These are phyloP conservation scores for Capitulum mitella DNA, from an alignment of 2,888 invertebrate genomes.

Conservation along the genomic window DNA sequence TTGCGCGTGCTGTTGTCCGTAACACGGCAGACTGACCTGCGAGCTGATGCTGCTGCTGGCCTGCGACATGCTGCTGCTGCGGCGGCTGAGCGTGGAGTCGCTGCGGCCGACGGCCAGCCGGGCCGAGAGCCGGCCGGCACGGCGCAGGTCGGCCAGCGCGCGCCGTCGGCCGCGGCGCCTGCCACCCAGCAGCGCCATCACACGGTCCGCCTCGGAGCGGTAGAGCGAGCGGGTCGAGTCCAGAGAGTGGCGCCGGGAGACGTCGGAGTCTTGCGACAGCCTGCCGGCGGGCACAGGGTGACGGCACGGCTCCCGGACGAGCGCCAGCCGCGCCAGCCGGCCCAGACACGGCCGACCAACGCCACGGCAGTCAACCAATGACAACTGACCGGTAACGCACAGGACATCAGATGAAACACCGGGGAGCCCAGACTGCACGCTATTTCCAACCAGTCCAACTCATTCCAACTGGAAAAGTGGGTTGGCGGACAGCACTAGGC, in stretches of 20 bases:
- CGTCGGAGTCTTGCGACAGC: constrained; percentile 70
- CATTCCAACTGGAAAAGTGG: too few species aligned
- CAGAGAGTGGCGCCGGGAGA: constrained; percentile 64
- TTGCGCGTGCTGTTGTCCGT: too few species aligned
- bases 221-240: constrained; percentile 53
- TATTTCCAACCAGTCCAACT: too few species aligned
- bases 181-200: constrained; percentile 23
- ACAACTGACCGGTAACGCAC: too few species aligned
- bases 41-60: constrained; percentile 29
- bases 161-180: constrained; percentile 24
- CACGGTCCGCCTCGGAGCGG: constrained; percentile 34
- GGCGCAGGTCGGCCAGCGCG: constrained; percentile 24
- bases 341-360: too few species aligned
- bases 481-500: too few species aligned
- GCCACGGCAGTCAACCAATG: too few species aligned
- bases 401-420: too few species aligned
- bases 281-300: too few species aligned
- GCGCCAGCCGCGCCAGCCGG: too few species aligned
- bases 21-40: constrained; percentile 17
- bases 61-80: constrained; percentile 35
- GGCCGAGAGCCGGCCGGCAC: constrained; percentile 19
- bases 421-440: too few species aligned
- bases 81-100: constrained; percentile 28
- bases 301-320: too few species aligned
- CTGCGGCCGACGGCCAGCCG: constrained; percentile 7